These are phyloP conservation scores for Drosophila truncata DNA, from an alignment of 1,140 invertebrate genomes.

Conservation along the genomic window DNA sequence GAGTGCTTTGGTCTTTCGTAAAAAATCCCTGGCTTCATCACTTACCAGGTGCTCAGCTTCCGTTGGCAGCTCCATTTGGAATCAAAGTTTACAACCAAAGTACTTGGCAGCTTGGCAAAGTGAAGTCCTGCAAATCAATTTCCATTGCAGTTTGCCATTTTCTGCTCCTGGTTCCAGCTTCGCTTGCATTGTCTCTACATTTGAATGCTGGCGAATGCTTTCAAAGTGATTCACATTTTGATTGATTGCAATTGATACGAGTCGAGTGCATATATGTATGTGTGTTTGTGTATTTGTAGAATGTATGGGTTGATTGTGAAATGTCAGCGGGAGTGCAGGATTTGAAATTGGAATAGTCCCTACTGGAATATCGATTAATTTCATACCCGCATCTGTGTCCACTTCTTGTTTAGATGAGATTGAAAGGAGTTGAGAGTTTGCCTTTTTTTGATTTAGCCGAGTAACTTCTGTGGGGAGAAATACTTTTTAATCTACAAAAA, in stretches of 20 bases:
- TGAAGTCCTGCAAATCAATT: constrained; percentile 48
- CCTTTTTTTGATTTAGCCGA: background rate
- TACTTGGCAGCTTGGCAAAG: constrained; percentile 6
- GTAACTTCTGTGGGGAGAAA: background rate
- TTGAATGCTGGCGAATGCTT: constrained; percentile 32
- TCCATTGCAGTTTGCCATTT: constrained; percentile 44
- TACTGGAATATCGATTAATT: constrained; percentile 25
- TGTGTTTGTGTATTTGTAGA: background rate
- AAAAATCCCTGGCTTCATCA: constrained; percentile 28
- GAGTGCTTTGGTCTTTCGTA: background rate
- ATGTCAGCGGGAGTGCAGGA: constrained; percentile 16
- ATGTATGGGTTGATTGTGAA: constrained; percentile 9
- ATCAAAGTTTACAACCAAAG: constrained; percentile 30
- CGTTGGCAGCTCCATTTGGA: constrained; percentile 15
- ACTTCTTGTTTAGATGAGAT: background rate
- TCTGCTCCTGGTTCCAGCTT: constrained; percentile 14
- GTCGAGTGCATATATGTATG: background rate
- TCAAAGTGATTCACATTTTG: constrained; percentile 38
- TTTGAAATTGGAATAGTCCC: constrained; percentile 18
- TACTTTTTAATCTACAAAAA: background rate
- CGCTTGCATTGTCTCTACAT: constrained; percentile 33
- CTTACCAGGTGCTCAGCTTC: constrained; percentile 61
- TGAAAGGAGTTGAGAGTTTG: background rate
- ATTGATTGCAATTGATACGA: constrained; percentile 59
- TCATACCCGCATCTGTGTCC: background rate